Evolutionary conservation across 2,888 invertebrate species (phyloP), one percentile per base, ranked within the genome.

Genomic region (Lithophane semibrunnea): DNA sequence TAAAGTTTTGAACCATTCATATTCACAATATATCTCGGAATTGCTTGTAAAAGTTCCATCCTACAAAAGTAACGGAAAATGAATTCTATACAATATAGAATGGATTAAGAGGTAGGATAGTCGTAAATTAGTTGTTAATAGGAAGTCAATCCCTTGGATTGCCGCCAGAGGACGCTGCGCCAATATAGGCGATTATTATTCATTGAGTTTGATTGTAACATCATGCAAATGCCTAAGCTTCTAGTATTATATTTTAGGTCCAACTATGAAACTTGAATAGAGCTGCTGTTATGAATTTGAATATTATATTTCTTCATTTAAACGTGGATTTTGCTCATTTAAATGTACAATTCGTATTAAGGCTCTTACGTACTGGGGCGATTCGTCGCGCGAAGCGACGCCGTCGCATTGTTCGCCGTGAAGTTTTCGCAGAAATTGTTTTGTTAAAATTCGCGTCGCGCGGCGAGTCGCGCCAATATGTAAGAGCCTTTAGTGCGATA

Each of bases 81-180:
- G 5, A 42, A n/a, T 37, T 58, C 54, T 82, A 75, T 29, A 0
- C 1, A 3, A 75, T 29, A 0, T 1, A 3, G 0, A 42, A 47
- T 13, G 3, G 3, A 63, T 79, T 75, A 83, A 60, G 58, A 65
- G 29, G 13, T 65, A 58, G 65, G 44, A 37, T 9, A 7, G 67
- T 83, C 52, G 71, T 72, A 82, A 82, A 83, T 82, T 83, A 72
- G 52, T 75, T 72, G 37, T 49, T 70, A 79, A 60, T 83, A 61
- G 49, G 5, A 65, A 37, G 37, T 63, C 73, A 83, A 83, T 80
- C 37, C 65, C 24, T 73, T 79, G 80, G 76, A 80, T 63, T n/a
- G 24, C 69, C 84, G 75, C 80, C 82, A 83, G 82, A 66, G 84
- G 80, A 29, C 75, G 72, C 72, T 70, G n/a, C 21, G 83, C 72